Conservation (phyloP, 35 echinoderm and acorn worm genomes). For the Apostichopus japonicus region DNA sequence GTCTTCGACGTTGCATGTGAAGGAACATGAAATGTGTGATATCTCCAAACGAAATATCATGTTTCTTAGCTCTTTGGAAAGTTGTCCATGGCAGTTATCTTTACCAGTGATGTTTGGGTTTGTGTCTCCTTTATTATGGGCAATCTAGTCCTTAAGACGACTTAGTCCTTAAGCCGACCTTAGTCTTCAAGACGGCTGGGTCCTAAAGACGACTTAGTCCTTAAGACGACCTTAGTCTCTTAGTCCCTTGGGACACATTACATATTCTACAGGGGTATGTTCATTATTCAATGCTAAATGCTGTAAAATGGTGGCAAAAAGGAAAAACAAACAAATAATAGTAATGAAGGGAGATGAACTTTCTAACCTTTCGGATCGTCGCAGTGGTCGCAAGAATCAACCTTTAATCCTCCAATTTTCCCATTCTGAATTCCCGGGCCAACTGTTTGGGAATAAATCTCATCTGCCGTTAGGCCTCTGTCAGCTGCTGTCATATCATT, state of each 20-base stretch:
- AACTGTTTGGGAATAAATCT: background rate
- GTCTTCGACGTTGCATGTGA: too few species aligned
- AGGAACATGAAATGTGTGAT: too few species aligned
- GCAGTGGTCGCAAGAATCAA: background rate
- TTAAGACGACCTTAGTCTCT: too few species aligned
- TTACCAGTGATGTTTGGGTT: too few species aligned
- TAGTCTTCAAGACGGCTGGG: too few species aligned
- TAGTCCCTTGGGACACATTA: background rate
- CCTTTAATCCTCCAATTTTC: background rate
- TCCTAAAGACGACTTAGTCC: too few species aligned
- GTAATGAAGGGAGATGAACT: background rate
- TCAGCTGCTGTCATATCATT: background rate
- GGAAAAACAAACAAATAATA: background rate
- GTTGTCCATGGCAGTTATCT: too few species aligned
- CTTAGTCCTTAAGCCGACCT: too few species aligned
- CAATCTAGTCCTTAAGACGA: too few species aligned
- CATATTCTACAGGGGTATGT: background rate
- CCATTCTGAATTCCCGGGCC: background rate
- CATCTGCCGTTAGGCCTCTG: background rate
- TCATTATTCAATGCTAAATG: background rate
- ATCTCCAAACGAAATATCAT: too few species aligned
- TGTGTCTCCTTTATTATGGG: too few species aligned
- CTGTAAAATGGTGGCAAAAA: background rate
- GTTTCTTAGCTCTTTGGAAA: too few species aligned
- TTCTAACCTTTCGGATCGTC: background rate